These are phyloP conservation scores for Stenolophus ochropezus DNA, from an alignment of 2,888 invertebrate species.

Conservation along the genomic window DNA sequence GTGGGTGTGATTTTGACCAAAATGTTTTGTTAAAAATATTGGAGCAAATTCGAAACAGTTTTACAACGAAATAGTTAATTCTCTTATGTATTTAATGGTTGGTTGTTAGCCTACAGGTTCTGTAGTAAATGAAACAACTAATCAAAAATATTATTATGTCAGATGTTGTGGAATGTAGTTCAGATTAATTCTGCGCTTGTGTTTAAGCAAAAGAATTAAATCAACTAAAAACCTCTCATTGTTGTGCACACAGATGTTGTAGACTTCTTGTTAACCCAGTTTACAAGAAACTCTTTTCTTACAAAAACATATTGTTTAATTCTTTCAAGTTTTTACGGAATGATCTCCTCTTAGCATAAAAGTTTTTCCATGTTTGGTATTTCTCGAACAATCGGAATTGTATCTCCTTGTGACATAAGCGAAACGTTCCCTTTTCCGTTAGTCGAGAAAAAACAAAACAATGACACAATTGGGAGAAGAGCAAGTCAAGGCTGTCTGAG, in stretches of 20 bases:
- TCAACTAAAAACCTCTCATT: no score
- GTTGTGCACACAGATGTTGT: not conserved
- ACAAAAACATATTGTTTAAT: not conserved
- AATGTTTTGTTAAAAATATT: not conserved
- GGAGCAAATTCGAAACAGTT: not conserved
- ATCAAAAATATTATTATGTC: no score
- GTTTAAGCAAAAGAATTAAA: no score
- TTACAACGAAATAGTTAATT: not conserved
- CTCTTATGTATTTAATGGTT: no score
- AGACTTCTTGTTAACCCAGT: not conserved
- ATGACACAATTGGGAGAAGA: slow-evolving; percentile 33
- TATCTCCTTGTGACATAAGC: not conserved
- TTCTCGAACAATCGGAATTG: not conserved
- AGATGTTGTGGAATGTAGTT: no score
- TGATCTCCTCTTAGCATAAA: not conserved
- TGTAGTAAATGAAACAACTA: no score
- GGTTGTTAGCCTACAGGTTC: no score
- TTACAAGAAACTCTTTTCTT: not conserved
- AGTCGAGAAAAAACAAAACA: slow-evolving; percentile 24
- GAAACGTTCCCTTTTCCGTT: slow-evolving; percentile 6
- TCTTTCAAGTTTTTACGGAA: slow-evolving; percentile 8
- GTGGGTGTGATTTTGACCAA: not conserved
- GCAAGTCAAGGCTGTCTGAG: slow-evolving; percentile 30
- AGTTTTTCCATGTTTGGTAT: slow-evolving; percentile 24
- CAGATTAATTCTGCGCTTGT: no score